phyloP scores from a whole-genome alignment of 1,140 invertebrate species.

The Caenorhabditis elegans region WBcel235 BX284602.5:8803001-8803500 shows the following conservation, averaged over 20 bases:
- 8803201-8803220: constrained; percentile 35
- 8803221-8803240: neutral
- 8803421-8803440: constrained; percentile 17
- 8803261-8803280: constrained; percentile 34
- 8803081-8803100: constrained; percentile 11
- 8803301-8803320: constrained; percentile 9
- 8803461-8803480: neutral
- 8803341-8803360: neutral
- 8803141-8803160: neutral
- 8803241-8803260: neutral
- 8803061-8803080: neutral
- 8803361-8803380: neutral
- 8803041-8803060: neutral
- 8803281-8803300: constrained; percentile 17
- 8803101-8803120: constrained; percentile 1
- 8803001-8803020: neutral
- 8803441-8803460: constrained; percentile 29
- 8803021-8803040: constrained; percentile 28
- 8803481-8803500: constrained; percentile 20
- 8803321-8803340: constrained; percentile 18
- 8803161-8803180: constrained; percentile 12
- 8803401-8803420: neutral
- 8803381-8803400: constrained; percentile 10
- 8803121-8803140: constrained; percentile 15
- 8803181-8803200: constrained; percentile 22